A percentile compares a stretch with the other conserved stretches of the same genome.
These are phyloP conservation scores for Nannobrachium achirus DNA, from an alignment of 2,113 vertebrate genomes.

Conservation along the genomic window DNA sequence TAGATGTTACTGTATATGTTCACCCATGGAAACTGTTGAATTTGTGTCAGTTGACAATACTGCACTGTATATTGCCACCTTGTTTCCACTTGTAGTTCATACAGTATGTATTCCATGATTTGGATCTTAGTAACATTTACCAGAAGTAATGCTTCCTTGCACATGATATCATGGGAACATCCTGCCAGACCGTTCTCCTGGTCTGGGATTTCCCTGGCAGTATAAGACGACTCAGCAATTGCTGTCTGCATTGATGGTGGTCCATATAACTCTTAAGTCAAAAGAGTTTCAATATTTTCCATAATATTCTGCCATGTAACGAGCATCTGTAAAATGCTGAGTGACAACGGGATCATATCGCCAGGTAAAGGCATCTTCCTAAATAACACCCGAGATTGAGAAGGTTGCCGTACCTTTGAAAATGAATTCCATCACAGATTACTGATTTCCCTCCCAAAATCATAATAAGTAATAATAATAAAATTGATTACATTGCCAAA, in stretches of 20 bases:
- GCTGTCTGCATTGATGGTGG: constrained; percentile 43
- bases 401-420: too few relatives aligned
- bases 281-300: constrained; percentile 32
- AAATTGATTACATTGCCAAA: too few relatives aligned
- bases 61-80: not conserved
- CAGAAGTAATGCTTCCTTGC: constrained; percentile 66
- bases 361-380: too few relatives aligned
- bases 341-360: not conserved
- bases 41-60: too few relatives aligned
- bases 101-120: constrained; percentile 41
- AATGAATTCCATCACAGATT: too few relatives aligned
- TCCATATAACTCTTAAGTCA: constrained; percentile 19
- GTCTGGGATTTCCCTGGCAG: constrained; percentile 49
- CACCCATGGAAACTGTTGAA: too few relatives aligned
- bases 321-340: constrained; percentile 33
- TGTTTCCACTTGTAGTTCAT: constrained; percentile 22
- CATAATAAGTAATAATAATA: too few relatives aligned
- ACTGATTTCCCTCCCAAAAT: too few relatives aligned
- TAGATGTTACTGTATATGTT: too few relatives aligned
- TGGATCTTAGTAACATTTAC: constrained; percentile 41
- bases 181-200: constrained; percentile 47
- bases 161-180: constrained; percentile 66
- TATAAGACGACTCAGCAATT: constrained; percentile 27
- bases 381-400: too few relatives aligned
- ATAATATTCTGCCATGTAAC: constrained; percentile 17